phyloP scores from a whole-genome alignment of 53 echinoderm and acorn worm genomes.

The Apostichopus leukothele region DNA sequence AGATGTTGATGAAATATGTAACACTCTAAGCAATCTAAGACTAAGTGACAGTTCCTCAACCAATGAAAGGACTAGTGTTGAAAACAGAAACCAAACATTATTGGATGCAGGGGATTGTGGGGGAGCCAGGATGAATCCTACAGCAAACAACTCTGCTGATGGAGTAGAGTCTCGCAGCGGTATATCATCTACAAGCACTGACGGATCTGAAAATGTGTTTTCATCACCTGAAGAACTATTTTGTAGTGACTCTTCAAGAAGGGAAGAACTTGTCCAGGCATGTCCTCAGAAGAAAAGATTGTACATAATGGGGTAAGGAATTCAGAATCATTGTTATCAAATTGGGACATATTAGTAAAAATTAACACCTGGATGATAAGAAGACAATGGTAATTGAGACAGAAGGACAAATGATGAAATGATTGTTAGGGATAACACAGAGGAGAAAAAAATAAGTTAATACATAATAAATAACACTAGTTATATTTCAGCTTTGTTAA shows the following conservation, averaged over 20 bases:
- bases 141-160: neutral
- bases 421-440: no score
- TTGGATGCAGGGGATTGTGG: neutral
- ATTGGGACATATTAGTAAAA: no score
- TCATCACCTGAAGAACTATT: neutral
- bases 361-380: no score
- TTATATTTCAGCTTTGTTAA: no score
- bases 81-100: neutral
- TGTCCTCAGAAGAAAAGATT: neutral
- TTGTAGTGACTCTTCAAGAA: neutral
- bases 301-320: neutral
- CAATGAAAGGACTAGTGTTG: neutral
- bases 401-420: no score
- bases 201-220: neutral
- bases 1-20: conserved; percentile 5
- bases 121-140: neutral
- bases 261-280: neutral
- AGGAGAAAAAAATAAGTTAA: no score
- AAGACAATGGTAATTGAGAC: no score
- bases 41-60: conserved; percentile 13
- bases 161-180: neutral
- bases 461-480: no score
- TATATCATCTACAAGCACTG: neutral
- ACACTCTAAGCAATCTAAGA: neutral
- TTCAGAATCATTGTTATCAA: neutral